Evolutionary conservation across 2,113 vertebrate species (phyloP).

Genomic region (Eulacestoma nigropectus): DNA sequence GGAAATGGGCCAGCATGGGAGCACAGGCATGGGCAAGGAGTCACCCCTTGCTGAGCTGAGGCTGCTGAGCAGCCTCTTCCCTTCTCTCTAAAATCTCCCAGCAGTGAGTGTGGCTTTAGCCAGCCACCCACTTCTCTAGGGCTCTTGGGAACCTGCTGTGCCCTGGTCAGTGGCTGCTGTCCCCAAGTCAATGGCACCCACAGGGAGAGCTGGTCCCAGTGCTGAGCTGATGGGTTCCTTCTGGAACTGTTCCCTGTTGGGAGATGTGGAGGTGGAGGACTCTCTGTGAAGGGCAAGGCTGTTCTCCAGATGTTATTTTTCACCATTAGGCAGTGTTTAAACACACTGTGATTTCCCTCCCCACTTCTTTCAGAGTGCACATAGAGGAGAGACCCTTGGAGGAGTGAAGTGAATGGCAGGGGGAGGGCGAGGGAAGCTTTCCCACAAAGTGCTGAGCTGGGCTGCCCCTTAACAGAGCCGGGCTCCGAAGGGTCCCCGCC

Average conservation of each 20-base stretch:
- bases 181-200: fast-evolving
- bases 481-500: neutral
- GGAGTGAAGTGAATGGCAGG: neutral
- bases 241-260: neutral
- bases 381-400: neutral
- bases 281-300: neutral
- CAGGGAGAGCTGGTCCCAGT: neutral
- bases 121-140: neutral
- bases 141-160: neutral
- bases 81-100: neutral
- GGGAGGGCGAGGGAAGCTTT: neutral
- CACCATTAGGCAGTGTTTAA: conserved; percentile 11
- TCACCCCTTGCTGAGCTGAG: neutral
- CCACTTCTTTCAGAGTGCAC: neutral
- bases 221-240: neutral
- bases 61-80: neutral
- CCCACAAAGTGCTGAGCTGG: neutral
- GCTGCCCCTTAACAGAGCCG: neutral
- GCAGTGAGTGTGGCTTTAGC: neutral
- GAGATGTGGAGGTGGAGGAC: neutral
- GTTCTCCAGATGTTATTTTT: conserved; percentile 44
- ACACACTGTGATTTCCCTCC: neutral
- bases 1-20: neutral
- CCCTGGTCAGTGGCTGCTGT: neutral
- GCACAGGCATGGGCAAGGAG: neutral